Evolutionary conservation across 2,888 invertebrate genomes (phyloP).

Genomic region (Dioctria linearis): DNA sequence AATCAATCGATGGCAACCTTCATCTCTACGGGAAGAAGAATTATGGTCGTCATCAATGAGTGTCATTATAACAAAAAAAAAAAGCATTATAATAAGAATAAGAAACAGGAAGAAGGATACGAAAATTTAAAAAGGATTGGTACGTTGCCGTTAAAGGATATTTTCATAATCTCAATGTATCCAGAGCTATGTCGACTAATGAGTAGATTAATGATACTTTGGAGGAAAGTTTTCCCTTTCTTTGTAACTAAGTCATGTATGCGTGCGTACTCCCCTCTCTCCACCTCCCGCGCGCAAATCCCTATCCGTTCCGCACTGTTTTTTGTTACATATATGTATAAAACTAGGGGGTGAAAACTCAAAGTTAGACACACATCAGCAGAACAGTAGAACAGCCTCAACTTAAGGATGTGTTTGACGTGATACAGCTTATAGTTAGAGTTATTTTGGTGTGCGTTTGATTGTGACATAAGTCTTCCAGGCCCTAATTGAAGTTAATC

Average conservation of each 20-base stretch:
- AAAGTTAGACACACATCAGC: conserved; percentile 27
- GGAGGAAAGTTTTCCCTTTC: conserved; percentile 40
- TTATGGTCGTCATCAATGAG: too few relatives aligned
- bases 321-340: background rate
- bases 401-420: conserved; percentile 46
- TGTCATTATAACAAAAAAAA: too few relatives aligned
- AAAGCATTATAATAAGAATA: too few relatives aligned
- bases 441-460: conserved; percentile 51
- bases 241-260: conserved; percentile 16
- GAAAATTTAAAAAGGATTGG: conserved; percentile 44
- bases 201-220: conserved; percentile 58
- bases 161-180: conserved; percentile 54
- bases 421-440: conserved; percentile 44
- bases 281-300: background rate
- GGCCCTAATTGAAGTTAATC: conserved; percentile 56
- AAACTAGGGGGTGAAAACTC: background rate
- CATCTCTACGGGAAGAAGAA: too few relatives aligned
- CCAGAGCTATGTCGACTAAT: conserved; percentile 52
- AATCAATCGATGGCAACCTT: too few relatives aligned
- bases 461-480: conserved; percentile 56
- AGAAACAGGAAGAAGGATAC: background rate
- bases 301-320: background rate
- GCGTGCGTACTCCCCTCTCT: background rate
- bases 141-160: conserved; percentile 27
- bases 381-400: conserved; percentile 3